These are phyloP conservation scores for Novumbra hubbsi DNA, from an alignment of 2,797 vertebrate species.

Conservation along the genomic window DNA sequence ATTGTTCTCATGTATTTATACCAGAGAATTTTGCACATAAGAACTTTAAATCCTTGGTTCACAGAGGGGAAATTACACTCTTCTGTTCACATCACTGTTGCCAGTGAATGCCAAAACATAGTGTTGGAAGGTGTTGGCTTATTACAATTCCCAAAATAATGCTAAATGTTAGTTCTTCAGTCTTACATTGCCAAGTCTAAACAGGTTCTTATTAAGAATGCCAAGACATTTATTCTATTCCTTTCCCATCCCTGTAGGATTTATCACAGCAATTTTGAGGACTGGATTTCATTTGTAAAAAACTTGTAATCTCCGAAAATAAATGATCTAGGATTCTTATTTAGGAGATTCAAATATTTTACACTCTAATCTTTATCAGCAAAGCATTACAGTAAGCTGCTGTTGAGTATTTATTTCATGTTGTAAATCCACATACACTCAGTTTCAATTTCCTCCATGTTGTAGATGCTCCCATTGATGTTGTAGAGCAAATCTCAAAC, in stretches of 20 bases:
- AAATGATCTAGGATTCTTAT: slow-evolving; percentile 3
- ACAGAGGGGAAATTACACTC: too few species aligned
- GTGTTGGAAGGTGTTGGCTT: background rate
- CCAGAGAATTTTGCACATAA: too few species aligned
- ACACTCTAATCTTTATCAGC: slow-evolving; percentile 24
- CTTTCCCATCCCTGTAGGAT: slow-evolving; percentile 4
- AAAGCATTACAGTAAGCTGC: slow-evolving; percentile 28
- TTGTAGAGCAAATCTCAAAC: slow-evolving; percentile 46
- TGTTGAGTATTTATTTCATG: slow-evolving; percentile 25
- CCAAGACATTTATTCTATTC: background rate
- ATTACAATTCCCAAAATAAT: slow-evolving; percentile 25
- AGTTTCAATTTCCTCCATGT: slow-evolving; percentile 28
- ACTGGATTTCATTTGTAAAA: slow-evolving; percentile 17
- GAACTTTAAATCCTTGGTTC: too few species aligned
- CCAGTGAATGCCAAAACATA: too few species aligned
- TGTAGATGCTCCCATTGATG: slow-evolving; percentile 39
- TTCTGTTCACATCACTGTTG: too few species aligned
- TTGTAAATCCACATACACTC: slow-evolving; percentile 6
- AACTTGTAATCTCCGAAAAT: slow-evolving; percentile 23
- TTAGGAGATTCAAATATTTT: slow-evolving; percentile 17
- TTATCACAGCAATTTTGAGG: slow-evolving; percentile 9
- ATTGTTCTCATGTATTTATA: too few species aligned
- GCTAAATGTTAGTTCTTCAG: slow-evolving; percentile 34
- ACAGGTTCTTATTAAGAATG: background rate
- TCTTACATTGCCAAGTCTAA: background rate